Evolutionary conservation across 2,888 invertebrate genomes (phyloP).

Genomic region (Tuta absoluta): DNA sequence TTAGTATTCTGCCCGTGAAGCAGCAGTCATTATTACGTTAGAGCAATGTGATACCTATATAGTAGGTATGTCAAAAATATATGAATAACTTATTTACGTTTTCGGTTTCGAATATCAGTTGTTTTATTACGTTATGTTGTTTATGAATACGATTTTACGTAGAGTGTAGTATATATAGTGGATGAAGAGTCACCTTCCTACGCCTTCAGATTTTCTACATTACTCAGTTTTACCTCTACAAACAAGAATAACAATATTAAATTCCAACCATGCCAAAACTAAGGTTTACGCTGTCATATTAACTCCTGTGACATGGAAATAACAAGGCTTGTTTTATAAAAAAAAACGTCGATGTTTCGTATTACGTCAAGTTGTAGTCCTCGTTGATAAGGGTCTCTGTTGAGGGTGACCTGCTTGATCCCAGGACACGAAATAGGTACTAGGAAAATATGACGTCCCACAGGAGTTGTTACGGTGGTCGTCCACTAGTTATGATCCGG

Average conservation of each 20-base stretch:
- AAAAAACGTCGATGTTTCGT: slow-evolving; percentile 23
- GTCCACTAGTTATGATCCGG: background rate
- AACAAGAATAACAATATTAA: background rate
- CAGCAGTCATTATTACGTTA: no score
- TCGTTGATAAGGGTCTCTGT: slow-evolving; percentile 48
- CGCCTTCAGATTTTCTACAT: no score
- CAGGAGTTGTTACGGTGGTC: background rate
- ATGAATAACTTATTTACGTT: no score
- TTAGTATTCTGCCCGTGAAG: no score
- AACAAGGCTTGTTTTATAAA: slow-evolving; percentile 22
- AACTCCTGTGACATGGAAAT: slow-evolving; percentile 18
- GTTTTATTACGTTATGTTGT: no score
- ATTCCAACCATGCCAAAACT: background rate
- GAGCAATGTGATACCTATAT: no score
- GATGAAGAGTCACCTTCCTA: no score
- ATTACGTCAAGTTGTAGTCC: slow-evolving; percentile 41
- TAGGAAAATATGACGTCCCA: slow-evolving; percentile 7
- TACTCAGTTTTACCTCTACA: background rate
- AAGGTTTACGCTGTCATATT: slow-evolving; percentile 15
- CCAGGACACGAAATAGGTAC: slow-evolving; percentile 39
- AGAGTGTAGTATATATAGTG: no score
- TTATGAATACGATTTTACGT: no score
- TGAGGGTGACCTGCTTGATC: slow-evolving; percentile 41
- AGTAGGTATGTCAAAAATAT: no score
- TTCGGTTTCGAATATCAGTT: no score